A percentile compares a stretch with the other conserved stretches of the same genome.
Evolutionary conservation across 1,140 invertebrate species (phyloP).

Genomic region (Drosophila ironensis): DNA sequence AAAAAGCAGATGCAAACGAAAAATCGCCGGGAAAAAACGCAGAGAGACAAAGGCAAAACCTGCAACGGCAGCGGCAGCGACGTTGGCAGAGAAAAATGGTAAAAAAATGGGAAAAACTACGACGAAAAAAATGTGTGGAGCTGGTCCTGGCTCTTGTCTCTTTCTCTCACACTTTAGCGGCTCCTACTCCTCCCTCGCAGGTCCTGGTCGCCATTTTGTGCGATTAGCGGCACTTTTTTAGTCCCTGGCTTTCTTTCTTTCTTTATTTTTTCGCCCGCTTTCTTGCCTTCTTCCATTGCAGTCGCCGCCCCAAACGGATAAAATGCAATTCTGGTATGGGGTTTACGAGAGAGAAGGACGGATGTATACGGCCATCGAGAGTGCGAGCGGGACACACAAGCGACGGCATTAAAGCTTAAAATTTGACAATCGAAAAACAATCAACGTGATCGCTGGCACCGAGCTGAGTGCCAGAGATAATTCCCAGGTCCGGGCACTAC

Average conservation of each 20-base stretch:
- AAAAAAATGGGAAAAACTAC: neutral
- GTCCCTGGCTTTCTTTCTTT: slow-evolving; percentile 2
- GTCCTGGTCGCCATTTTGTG: slow-evolving; percentile 70
- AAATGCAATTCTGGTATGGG: slow-evolving; percentile 1
- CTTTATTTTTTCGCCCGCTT: slow-evolving; percentile 9
- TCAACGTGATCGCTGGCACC: slow-evolving; percentile 11
- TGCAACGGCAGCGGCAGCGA: slow-evolving; percentile 23
- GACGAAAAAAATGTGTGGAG: slow-evolving; percentile 25
- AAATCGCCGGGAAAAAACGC: slow-evolving; percentile 19
- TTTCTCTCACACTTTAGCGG: slow-evolving; percentile 3
- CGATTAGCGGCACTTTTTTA: slow-evolving; percentile 55
- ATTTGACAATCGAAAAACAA: slow-evolving; percentile 48
- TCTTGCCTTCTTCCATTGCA: slow-evolving; percentile 25
- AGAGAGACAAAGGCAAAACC: slow-evolving; percentile 1
- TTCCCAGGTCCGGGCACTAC: too few relatives aligned
- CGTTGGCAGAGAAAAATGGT: slow-evolving; percentile 31
- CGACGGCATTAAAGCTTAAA: slow-evolving; percentile 38
- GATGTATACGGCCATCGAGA: neutral
- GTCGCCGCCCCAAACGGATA: slow-evolving; percentile 12
- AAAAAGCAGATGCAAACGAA: slow-evolving; percentile 19
- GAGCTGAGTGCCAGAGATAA: neutral
- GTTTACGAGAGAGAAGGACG: neutral
- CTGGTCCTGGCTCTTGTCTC: slow-evolving; percentile 25
- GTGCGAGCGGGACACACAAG: neutral
- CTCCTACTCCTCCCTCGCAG: neutral